phyloP scores from a whole-genome alignment of 1,140 invertebrate species.

The Ips nitidus region DNA sequence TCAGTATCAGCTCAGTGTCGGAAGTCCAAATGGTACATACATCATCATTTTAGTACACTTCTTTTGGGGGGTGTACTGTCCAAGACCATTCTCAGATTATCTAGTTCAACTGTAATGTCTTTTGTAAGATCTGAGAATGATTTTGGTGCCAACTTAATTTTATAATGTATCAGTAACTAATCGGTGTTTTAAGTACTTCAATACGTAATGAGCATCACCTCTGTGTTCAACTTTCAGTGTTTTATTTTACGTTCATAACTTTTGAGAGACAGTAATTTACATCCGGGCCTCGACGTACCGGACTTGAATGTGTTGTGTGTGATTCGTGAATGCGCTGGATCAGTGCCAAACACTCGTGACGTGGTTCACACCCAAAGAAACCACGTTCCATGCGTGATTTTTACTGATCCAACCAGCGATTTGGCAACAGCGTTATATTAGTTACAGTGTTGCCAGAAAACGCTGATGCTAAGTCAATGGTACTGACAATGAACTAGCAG shows the following conservation, averaged over 20 bases:
- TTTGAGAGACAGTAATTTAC: slow-evolving; percentile 26
- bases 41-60: neutral
- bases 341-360: neutral
- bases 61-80: slow-evolving; percentile 12
- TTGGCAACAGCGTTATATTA: too few relatives aligned
- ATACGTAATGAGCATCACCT: slow-evolving; percentile 27
- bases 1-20: slow-evolving; percentile 97
- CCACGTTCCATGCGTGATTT: neutral
- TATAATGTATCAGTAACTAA: slow-evolving; percentile 14
- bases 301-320: slow-evolving; percentile 34
- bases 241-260: slow-evolving; percentile 14
- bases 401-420: too few relatives aligned
- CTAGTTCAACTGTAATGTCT: too few relatives aligned
- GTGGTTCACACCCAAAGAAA: neutral
- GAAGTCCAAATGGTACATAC: slow-evolving; percentile 96
- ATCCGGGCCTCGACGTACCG: slow-evolving; percentile 37
- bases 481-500: slow-evolving; percentile 44
- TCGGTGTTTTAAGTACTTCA: slow-evolving; percentile 21
- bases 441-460: neutral
- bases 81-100: neutral
- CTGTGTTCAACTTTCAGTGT: slow-evolving; percentile 22
- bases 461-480: too few relatives aligned
- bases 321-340: slow-evolving; percentile 20
- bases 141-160: too few relatives aligned
- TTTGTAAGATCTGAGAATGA: too few relatives aligned